phyloP scores from a whole-genome alignment of 2,113 vertebrate genomes.

The Lycocorax pyrrhopterus region DNA sequence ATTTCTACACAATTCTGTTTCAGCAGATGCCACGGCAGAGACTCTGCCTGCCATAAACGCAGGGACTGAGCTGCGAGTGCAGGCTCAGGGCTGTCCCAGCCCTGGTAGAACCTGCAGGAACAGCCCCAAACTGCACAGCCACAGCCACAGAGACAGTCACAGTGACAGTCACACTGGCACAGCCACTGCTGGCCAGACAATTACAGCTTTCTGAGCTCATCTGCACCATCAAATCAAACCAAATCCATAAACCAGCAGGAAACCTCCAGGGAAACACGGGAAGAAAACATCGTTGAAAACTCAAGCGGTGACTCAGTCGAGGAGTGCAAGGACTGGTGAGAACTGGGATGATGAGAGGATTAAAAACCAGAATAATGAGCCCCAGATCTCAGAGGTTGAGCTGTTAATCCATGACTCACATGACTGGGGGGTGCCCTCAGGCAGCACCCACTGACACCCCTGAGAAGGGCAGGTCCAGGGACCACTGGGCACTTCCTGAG shows the following conservation, averaged over 20 bases:
- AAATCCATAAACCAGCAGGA: not conserved
- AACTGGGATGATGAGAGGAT: not conserved
- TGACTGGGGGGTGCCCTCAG: not conserved
- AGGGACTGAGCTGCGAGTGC: not conserved
- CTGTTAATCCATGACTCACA: not conserved
- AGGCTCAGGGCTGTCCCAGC: fast-evolving
- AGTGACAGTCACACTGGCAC: fast-evolving
- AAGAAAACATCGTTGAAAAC: not conserved
- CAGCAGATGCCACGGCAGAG: not conserved
- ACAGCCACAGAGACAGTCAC: fast-evolving
- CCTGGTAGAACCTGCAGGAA: not conserved
- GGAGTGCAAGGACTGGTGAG: not conserved
- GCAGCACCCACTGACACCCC: not conserved
- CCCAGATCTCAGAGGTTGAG: not conserved
- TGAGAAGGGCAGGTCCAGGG: not conserved
- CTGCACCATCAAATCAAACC: not conserved
- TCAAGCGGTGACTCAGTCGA: not conserved
- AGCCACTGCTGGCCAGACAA: not conserved
- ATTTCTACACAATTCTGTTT: not conserved
- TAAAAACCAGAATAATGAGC: not conserved
- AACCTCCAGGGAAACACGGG: not conserved
- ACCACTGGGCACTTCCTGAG: not conserved
- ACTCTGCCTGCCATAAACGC: fast-evolving
- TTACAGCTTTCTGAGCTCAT: not conserved
- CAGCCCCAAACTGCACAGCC: not conserved